Evolutionary conservation across 2,797 vertebrate genomes (phyloP).

Genomic region (Oryzias dopingdopingensis): DNA sequence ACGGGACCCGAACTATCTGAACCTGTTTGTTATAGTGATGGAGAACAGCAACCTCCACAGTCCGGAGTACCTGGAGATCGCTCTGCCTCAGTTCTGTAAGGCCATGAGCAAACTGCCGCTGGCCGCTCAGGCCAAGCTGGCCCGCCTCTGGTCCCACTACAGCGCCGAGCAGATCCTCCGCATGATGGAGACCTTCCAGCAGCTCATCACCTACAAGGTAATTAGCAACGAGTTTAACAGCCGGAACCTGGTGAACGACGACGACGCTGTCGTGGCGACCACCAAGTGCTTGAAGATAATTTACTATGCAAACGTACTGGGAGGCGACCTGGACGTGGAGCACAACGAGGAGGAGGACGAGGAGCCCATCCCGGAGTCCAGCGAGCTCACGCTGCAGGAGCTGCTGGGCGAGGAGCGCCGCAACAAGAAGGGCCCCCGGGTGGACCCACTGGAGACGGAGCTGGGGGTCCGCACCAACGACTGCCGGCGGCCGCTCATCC

Average conservation of each 20-base stretch:
- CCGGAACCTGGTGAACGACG: constrained; percentile 94
- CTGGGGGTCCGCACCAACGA: constrained; percentile 93
- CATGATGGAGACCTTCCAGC: constrained; percentile 98
- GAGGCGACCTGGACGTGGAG: constrained; percentile 90
- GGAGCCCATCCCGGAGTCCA: constrained; percentile 94
- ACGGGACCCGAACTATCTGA: constrained; percentile 95
- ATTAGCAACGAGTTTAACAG: constrained; percentile 98
- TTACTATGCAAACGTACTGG: constrained; percentile 97
- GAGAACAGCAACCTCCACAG: constrained; percentile 98
- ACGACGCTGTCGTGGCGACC: constrained; percentile 93
- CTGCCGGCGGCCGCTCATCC: constrained; percentile 91
- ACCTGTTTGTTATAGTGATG: constrained; percentile 98
- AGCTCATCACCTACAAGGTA: constrained; percentile 98
- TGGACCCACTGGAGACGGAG: constrained; percentile 96
- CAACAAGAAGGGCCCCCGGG: constrained; percentile 95
- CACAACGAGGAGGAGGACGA: constrained; percentile 98
- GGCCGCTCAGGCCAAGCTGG: constrained; percentile 90
- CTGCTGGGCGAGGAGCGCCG: constrained; percentile 93
- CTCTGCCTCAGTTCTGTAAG: constrained; percentile 95
- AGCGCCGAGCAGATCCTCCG: constrained; percentile 89
- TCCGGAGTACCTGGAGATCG: constrained; percentile 97
- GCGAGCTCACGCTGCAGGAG: constrained; percentile 95
- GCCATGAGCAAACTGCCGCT: constrained; percentile 98
- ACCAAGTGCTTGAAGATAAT: constrained; percentile 99
- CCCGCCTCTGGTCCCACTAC: constrained; percentile 91